Conservation (phyloP, 2,113 vertebrate species). For the Passer domesticus region DNA sequence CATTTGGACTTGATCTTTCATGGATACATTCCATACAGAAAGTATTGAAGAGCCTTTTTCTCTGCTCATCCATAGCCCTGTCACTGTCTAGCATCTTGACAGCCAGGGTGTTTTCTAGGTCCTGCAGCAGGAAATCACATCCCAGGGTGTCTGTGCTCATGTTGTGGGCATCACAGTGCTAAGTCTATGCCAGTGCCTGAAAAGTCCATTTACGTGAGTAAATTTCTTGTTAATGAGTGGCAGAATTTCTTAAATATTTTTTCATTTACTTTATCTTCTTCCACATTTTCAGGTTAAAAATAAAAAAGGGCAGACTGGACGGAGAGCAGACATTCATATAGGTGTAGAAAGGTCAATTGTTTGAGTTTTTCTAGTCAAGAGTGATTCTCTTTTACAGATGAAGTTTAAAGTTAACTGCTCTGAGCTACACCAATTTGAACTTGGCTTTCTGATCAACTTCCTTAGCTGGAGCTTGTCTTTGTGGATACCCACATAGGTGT, state of each 20-base stretch:
- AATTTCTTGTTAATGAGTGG: neutral
- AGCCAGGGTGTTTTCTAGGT: neutral
- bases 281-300: neutral
- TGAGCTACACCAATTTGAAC: neutral
- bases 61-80: neutral
- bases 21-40: neutral
- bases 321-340: neutral
- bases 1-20: neutral
- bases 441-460: neutral
- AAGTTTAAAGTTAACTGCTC: neutral
- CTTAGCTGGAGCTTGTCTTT: neutral
- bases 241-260: neutral
- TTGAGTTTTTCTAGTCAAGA: neutral
- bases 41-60: neutral
- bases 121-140: neutral
- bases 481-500: fast-evolving
- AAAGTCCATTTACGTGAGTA: neutral
- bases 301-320: neutral
- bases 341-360: neutral
- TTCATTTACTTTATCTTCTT: neutral
- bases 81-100: neutral
- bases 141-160: neutral
- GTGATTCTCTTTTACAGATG: neutral
- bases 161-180: neutral
- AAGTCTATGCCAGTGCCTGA: neutral